These are phyloP conservation scores for Bubo blakistoni DNA, from an alignment of 2,113 vertebrate genomes.

Conservation along the genomic window DNA sequence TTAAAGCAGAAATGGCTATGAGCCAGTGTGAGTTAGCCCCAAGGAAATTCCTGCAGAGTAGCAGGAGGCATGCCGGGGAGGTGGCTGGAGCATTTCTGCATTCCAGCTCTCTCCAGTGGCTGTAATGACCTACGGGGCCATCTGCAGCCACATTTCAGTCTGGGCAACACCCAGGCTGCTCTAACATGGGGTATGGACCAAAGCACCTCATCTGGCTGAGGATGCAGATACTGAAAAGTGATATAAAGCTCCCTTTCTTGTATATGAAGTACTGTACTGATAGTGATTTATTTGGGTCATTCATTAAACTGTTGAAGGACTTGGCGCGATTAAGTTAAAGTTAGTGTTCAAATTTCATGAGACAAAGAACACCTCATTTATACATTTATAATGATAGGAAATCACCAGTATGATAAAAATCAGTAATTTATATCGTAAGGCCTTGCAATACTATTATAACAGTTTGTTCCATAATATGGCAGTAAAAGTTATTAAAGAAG, in stretches of 20 bases:
- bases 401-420: background rate
- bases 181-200: background rate
- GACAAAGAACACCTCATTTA: background rate
- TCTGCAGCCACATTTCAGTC: background rate
- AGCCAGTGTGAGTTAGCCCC: constrained; percentile 27
- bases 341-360: background rate
- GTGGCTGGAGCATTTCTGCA: constrained; percentile 9
- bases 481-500: background rate
- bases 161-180: background rate
- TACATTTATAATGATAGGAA: background rate
- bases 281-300: background rate
- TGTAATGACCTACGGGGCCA: background rate
- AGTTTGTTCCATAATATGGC: background rate
- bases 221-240: background rate
- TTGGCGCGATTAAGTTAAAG: background rate
- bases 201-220: background rate
- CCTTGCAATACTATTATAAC: background rate
- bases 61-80: constrained; percentile 6
- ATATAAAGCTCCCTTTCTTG: background rate
- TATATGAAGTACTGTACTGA: background rate
- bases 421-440: background rate
- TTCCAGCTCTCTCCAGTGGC: constrained; percentile 23
- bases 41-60: constrained; percentile 53
- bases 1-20: background rate
- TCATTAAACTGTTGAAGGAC: background rate